phyloP scores from a whole-genome alignment of 2,113 vertebrate genomes.

The Balaenoptera acutorostrata region DNA sequence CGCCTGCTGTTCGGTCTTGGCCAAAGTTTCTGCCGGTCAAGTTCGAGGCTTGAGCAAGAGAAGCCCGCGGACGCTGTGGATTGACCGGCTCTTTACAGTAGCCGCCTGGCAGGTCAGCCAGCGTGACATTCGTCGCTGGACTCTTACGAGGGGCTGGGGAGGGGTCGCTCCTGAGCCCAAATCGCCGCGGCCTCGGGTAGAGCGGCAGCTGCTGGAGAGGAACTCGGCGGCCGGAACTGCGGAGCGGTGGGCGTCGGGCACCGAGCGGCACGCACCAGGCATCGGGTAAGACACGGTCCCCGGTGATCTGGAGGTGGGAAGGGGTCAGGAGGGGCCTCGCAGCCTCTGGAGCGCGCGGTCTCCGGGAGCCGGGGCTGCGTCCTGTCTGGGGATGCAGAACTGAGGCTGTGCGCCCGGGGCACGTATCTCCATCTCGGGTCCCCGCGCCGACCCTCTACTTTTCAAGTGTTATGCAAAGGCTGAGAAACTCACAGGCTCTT shows the following conservation, averaged over 20 bases:
- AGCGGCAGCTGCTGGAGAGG: not conserved
- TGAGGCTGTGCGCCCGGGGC: not conserved
- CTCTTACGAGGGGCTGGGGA: not conserved
- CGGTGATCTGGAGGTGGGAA: not conserved
- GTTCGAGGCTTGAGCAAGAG: not conserved
- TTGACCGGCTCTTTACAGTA: not conserved
- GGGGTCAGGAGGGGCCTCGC: too few relatives aligned
- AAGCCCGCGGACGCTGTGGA: not conserved
- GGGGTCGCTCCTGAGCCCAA: slow-evolving; percentile 1
- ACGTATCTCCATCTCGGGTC: not conserved
- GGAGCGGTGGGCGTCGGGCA: not conserved
- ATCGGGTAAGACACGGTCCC: slow-evolving; percentile 40
- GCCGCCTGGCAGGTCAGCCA: not conserved
- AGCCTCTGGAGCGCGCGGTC: not conserved
- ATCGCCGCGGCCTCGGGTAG: not conserved
- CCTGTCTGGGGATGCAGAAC: not conserved
- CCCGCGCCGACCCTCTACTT: not conserved
- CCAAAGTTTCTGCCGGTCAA: slow-evolving; percentile 56
- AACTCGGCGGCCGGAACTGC: not conserved
- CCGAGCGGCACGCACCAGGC: not conserved
- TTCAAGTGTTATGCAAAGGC: not conserved
- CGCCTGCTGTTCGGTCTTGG: not conserved
- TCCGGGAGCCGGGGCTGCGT: not conserved
- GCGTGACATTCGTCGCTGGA: not conserved
- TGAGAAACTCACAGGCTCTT: not conserved